A percentile compares a stretch with the other conserved stretches of the same genome.
Conservation (phyloP, 1,140 invertebrate genomes). For the Daktulosphaira vitifoliae region DNA sequence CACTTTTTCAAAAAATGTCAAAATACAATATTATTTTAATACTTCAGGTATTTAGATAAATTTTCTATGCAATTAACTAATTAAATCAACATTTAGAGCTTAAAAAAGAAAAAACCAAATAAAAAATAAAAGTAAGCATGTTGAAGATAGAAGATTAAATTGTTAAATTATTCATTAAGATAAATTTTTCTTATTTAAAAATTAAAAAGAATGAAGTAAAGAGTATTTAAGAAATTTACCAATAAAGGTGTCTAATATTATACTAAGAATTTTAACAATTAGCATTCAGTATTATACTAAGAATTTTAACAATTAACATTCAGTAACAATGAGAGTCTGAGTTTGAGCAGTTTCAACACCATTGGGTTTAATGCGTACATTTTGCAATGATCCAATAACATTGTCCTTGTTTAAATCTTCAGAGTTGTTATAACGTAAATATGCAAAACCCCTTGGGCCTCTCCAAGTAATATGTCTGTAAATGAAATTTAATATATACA, state of each 20-base stretch:
- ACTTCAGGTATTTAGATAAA: slow-evolving; percentile 19
- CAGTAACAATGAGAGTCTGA: slow-evolving; percentile 24
- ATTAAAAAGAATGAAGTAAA: slow-evolving; percentile 21
- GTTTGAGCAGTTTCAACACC: slow-evolving; percentile 28
- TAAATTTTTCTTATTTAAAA: slow-evolving; percentile 17
- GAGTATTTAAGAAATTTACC: slow-evolving; percentile 1
- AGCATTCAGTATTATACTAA: slow-evolving; percentile 7
- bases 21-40: neutral
- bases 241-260: neutral
- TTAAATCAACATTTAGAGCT: slow-evolving; percentile 7
- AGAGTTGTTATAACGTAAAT: slow-evolving; percentile 54
- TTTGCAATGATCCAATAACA: slow-evolving; percentile 29
- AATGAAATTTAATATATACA: no score
- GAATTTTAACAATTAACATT: slow-evolving; percentile 10
- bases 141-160: no score
- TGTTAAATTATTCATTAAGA: neutral
- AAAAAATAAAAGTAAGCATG: no score
- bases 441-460: slow-evolving; percentile 55
- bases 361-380: slow-evolving; percentile 27
- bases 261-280: no score
- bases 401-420: slow-evolving; percentile 2
- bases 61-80: neutral
- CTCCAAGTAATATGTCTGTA: slow-evolving; percentile 57
- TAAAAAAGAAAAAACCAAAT: neutral
- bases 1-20: no score